A percentile compares a stretch with the other conserved stretches of the same genome.
Evolutionary conservation across 2,888 invertebrate species (phyloP).

Genomic region (Diaperis boleti): DNA sequence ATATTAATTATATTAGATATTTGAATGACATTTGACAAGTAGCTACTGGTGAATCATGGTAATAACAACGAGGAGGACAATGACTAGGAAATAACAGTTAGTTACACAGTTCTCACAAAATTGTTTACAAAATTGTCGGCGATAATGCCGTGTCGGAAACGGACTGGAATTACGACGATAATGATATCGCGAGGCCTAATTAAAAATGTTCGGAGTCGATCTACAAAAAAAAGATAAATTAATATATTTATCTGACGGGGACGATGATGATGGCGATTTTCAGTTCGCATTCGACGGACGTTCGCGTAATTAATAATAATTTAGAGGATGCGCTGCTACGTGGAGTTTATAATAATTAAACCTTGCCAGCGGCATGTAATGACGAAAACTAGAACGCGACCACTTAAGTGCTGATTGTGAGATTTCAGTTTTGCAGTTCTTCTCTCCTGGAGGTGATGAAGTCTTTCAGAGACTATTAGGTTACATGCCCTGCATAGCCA

Average conservation of each 20-base stretch:
- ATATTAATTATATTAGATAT: conserved; percentile 41
- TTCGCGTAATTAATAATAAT: conserved; percentile 11
- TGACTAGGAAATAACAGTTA: conserved; percentile 43
- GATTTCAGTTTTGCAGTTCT: too few relatives aligned
- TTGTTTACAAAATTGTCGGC: conserved; percentile 44
- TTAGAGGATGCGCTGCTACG: not conserved
- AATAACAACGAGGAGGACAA: conserved; percentile 41
- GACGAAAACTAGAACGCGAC: conserved; percentile 1
- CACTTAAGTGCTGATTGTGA: not conserved
- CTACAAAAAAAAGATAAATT: conserved; percentile 14
- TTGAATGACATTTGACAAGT: conserved; percentile 43
- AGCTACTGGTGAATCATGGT: conserved; percentile 34
- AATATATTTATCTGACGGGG: conserved; percentile 4
- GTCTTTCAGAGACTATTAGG: too few relatives aligned
- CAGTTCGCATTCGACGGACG: not conserved
- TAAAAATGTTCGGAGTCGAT: conserved; percentile 12
- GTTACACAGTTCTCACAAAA: conserved; percentile 42
- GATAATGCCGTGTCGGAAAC: conserved; percentile 39
- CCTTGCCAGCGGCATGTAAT: not conserved
- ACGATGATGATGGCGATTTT: conserved; percentile 5
- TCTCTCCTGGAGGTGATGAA: too few relatives aligned
- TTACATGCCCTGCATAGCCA: too few relatives aligned
- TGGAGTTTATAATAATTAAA: conserved; percentile 10
- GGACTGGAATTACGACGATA: conserved; percentile 27
- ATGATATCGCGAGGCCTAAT: conserved; percentile 9